Percentiles rank a stretch among this genome's conserved stretches.
Conservation (phyloP, 2,797 vertebrate genomes). For the Phalanger gymnotis region DNA sequence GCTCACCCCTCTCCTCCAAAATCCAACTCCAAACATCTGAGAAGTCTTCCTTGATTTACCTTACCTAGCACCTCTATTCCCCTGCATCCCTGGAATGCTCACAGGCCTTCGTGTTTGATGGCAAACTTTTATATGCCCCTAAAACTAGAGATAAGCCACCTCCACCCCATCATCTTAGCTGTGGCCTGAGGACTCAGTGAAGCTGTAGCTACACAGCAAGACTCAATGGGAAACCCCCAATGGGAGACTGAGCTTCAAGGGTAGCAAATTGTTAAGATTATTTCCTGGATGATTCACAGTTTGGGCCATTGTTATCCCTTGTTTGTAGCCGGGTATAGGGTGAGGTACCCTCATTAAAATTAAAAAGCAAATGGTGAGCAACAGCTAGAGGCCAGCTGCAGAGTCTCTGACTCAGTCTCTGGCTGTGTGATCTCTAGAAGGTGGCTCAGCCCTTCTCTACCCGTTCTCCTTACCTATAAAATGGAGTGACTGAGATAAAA, state of each 20-base stretch:
- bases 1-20: not conserved
- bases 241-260: not conserved
- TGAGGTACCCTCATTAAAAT: slow-evolving; percentile 67
- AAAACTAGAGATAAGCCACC: not conserved
- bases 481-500: not conserved
- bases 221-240: not conserved
- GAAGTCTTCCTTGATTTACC: not conserved
- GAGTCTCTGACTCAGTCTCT: slow-evolving; percentile 41
- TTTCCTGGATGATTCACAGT: slow-evolving; percentile 67
- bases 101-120: not conserved
- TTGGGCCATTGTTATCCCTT: slow-evolving; percentile 55
- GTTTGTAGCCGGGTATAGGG: slow-evolving; percentile 51
- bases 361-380: slow-evolving; percentile 50
- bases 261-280: slow-evolving; percentile 32
- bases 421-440: not conserved
- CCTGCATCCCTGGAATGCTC: not conserved
- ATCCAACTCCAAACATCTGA: not conserved
- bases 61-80: not conserved
- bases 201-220: not conserved
- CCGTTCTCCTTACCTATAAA: not conserved
- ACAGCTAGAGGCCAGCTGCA: not conserved
- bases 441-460: not conserved
- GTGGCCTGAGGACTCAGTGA: not conserved
- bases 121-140: not conserved
- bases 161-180: not conserved